Percentiles rank a stretch among this genome's conserved stretches.
These are phyloP conservation scores for Simalia tracyae DNA, from an alignment of 2,797 vertebrate genomes.

Conservation along the genomic window DNA sequence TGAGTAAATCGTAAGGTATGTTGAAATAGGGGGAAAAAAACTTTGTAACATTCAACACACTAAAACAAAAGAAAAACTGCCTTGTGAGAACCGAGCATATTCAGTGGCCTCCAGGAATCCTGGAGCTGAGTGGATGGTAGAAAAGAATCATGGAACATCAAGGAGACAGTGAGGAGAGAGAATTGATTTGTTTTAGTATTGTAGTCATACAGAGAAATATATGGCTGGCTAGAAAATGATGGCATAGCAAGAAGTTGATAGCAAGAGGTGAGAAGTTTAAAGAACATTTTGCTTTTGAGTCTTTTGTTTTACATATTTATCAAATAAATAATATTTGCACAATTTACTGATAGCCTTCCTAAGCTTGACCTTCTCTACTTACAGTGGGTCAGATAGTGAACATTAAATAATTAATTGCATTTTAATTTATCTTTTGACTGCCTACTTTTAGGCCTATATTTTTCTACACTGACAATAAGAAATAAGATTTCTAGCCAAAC, in stretches of 20 bases:
- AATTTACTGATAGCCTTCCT: neutral
- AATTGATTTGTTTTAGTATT: neutral
- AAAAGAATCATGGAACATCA: neutral
- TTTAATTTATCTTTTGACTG: neutral
- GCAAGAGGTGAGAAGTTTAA: too few relatives aligned
- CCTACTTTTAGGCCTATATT: neutral
- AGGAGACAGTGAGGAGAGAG: neutral
- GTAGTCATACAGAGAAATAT: neutral
- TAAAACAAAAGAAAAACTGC: neutral
- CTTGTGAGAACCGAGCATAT: neutral
- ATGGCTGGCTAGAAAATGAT: neutral
- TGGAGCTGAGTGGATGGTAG: neutral
- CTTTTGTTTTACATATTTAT: neutral
- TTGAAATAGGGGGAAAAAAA: neutral
- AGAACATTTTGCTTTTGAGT: neutral
- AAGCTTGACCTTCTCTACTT: neutral
- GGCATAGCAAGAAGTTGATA: neutral
- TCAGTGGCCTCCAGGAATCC: neutral
- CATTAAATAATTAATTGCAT: neutral
- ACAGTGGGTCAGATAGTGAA: neutral
- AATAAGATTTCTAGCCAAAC: slow-evolving; percentile 10
- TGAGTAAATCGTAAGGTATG: neutral
- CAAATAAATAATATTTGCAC: neutral
- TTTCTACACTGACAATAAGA: slow-evolving; percentile 9
- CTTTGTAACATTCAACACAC: neutral